Percentiles rank a stretch among this genome's conserved stretches.
phyloP scores from a whole-genome alignment of 1,140 invertebrate genomes.

The Drosophila albomicans region DNA sequence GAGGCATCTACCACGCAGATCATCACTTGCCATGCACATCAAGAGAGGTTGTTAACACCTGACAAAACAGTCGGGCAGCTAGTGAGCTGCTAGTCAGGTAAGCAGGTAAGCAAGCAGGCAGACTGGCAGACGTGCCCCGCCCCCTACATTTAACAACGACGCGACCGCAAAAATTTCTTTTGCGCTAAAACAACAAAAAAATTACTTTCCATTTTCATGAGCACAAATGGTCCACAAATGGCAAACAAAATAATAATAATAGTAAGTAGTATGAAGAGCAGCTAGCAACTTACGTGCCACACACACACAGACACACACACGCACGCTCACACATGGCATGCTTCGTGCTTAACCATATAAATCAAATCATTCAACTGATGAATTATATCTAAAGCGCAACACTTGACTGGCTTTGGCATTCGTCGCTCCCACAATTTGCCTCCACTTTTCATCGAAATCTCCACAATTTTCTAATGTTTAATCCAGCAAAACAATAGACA shows the following conservation, averaged over 20 bases:
- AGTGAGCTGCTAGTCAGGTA: constrained; percentile 12
- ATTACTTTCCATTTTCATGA: constrained; percentile 79
- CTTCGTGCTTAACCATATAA: constrained; percentile 78
- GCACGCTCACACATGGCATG: constrained; percentile 17
- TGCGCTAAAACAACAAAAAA: constrained; percentile 61
- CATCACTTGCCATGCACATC: constrained; percentile 28
- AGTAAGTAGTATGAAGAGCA: constrained; percentile 6
- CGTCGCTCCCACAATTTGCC: constrained; percentile 1
- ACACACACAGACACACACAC: constrained; percentile 20
- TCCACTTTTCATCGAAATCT: constrained; percentile 1
- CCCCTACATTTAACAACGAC: constrained; percentile 45
- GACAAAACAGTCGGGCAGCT: constrained; percentile 18
- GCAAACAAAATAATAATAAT: constrained; percentile 45
- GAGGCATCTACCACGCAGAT: constrained; percentile 38
- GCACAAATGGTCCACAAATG: constrained; percentile 64
- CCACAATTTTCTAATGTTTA: constrained; percentile 30
- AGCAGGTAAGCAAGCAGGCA: constrained; percentile 8
- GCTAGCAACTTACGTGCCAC: constrained; percentile 15
- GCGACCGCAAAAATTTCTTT: constrained; percentile 72
- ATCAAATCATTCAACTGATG: constrained; percentile 81
- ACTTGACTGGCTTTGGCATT: constrained; percentile 68
- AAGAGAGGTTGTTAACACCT: constrained; percentile 46
- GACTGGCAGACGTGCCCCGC: constrained; percentile 9
- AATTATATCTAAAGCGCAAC: constrained; percentile 77
- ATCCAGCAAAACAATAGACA: constrained; percentile 10